Evolutionary conservation across 1,140 invertebrate genomes (phyloP).

Genomic region (Drosophila baimaii): DNA sequence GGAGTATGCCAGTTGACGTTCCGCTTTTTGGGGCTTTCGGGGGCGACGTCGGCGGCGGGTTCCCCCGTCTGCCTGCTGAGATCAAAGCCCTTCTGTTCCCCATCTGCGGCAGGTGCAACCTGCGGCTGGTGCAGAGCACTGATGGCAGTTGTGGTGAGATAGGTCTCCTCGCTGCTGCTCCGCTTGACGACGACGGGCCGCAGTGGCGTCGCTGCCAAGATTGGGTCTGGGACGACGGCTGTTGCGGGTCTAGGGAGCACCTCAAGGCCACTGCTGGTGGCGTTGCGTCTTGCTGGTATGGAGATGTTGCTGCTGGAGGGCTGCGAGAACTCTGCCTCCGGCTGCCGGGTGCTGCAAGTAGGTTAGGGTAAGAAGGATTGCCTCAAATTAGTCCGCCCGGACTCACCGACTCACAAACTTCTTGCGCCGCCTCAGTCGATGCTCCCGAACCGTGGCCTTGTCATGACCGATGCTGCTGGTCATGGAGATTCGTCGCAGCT

Average conservation of each 20-base stretch:
- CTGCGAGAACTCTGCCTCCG: constrained; percentile 57
- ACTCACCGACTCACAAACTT: constrained; percentile 79
- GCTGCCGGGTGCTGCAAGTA: constrained; percentile 47
- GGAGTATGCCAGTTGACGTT: constrained; percentile 84
- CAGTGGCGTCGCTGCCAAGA: neutral
- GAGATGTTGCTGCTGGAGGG: constrained; percentile 48
- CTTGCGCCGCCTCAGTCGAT: constrained; percentile 70
- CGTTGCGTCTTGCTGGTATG: constrained; percentile 38
- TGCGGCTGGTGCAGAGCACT: constrained; percentile 20
- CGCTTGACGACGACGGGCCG: constrained; percentile 18
- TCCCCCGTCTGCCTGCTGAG: constrained; percentile 42
- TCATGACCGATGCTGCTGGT: constrained; percentile 50
- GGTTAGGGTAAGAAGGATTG: neutral
- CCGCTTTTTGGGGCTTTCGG: constrained; percentile 76
- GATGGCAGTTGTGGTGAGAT: constrained; percentile 57
- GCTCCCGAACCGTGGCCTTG: constrained; percentile 68
- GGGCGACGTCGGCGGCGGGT: constrained; percentile 3
- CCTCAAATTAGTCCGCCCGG: neutral
- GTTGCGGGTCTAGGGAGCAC: constrained; percentile 13
- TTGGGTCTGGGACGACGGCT: constrained; percentile 17
- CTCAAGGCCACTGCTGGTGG: constrained; percentile 26
- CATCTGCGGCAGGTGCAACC: constrained; percentile 21
- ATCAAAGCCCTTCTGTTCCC: constrained; percentile 34
- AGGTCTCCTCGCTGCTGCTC: constrained; percentile 54
- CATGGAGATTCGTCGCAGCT: constrained; percentile 78